These are phyloP conservation scores for Tetrax tetrax DNA, from an alignment of 2,113 vertebrate species.

Conservation along the genomic window DNA sequence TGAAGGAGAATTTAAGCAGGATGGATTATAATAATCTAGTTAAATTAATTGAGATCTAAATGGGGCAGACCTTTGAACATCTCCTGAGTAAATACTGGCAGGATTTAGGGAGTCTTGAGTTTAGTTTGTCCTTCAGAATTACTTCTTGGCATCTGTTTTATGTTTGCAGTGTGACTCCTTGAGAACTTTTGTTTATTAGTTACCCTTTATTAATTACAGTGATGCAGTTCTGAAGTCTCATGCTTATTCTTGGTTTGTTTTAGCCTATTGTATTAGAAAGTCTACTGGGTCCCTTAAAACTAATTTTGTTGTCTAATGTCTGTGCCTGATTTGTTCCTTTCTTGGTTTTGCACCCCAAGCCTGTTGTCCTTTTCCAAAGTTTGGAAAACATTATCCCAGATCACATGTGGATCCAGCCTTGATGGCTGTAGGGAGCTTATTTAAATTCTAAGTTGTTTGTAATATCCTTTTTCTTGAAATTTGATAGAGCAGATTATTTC, in stretches of 20 bases:
- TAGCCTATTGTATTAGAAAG: neutral
- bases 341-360: neutral
- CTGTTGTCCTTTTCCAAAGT: neutral
- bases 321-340: neutral
- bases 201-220: neutral
- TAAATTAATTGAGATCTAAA: conserved; percentile 10
- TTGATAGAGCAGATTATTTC: neutral
- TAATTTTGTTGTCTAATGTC: neutral
- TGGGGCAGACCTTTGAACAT: neutral
- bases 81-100: neutral
- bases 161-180: neutral
- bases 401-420: neutral
- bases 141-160: neutral
- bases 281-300: neutral
- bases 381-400: neutral
- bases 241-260: neutral
- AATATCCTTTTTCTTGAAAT: neutral
- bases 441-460: neutral
- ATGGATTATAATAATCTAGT: neutral
- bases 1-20: neutral
- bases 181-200: neutral
- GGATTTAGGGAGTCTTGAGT: neutral
- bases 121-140: neutral
- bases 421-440: neutral
- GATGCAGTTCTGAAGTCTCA: neutral